These are phyloP conservation scores for Cebus imitator DNA, from an alignment of 2,113 vertebrate species.

Conservation along the genomic window DNA sequence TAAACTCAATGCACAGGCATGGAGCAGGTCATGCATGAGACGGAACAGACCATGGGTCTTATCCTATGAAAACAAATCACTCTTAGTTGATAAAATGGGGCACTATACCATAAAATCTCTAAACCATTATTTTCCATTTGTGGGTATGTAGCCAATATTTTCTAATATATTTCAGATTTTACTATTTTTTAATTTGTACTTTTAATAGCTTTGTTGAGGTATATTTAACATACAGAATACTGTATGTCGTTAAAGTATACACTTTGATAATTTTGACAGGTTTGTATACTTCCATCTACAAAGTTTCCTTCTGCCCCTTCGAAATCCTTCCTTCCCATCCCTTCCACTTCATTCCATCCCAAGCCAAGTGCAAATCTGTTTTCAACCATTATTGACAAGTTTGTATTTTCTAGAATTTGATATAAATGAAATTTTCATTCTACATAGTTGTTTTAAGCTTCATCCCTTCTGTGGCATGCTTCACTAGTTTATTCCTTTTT, in stretches of 20 bases:
- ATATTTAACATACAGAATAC: fast-evolving
- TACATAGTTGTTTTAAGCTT: background rate
- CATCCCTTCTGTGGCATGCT: fast-evolving
- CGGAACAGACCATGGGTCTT: fast-evolving
- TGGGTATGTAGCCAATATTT: too few relatives aligned
- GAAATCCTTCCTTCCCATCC: background rate
- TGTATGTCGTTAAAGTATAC: fast-evolving
- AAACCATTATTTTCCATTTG: background rate
- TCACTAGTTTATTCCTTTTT: background rate
- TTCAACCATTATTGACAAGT: background rate
- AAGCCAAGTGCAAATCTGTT: background rate
- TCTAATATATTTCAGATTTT: background rate
- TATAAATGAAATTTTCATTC: background rate
- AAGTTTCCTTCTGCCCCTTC: background rate
- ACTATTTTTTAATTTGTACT: background rate
- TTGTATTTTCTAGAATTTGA: background rate
- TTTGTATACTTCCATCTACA: fast-evolving
- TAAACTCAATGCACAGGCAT: background rate
- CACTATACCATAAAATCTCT: too few relatives aligned
- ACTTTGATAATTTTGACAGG: too few relatives aligned
- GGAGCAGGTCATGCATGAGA: background rate
- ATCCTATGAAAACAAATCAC: background rate
- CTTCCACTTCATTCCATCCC: too few relatives aligned
- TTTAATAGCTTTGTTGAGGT: background rate
- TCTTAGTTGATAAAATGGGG: fast-evolving